A percentile compares a stretch with the other conserved stretches of the same genome.
phyloP scores from a whole-genome alignment of 2,797 vertebrate genomes.

The Neosilurus mollespiculum region DNA sequence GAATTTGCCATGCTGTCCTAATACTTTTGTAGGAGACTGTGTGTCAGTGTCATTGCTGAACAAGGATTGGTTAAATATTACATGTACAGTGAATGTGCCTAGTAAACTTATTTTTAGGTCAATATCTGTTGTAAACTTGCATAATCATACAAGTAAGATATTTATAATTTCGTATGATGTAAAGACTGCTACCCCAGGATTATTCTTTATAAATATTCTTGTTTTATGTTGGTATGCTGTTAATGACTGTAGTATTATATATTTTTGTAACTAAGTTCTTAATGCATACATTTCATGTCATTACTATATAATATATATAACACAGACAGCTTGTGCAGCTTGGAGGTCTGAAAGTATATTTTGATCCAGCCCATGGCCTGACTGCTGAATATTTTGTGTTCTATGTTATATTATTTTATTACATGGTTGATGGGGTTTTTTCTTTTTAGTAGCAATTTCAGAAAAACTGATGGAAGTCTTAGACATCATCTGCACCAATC shows the following conservation, averaged over 20 bases:
- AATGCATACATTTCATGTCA: neutral
- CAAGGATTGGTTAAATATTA: neutral
- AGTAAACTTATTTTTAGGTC: neutral
- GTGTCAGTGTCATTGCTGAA: neutral
- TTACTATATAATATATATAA: neutral
- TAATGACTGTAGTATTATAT: neutral
- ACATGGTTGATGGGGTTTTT: too few relatives aligned
- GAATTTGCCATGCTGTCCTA: neutral
- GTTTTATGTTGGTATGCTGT: neutral
- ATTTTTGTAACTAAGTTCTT: neutral
- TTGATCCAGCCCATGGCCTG: neutral
- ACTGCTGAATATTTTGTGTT: neutral
- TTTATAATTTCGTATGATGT: neutral
- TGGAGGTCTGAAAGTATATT: neutral
- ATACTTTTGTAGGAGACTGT: neutral
- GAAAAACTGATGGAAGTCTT: neutral
- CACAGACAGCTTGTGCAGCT: neutral
- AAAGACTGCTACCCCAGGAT: neutral
- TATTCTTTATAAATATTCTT: neutral
- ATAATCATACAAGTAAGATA: neutral
- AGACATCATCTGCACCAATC: neutral
- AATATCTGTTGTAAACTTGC: neutral
- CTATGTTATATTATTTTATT: neutral
- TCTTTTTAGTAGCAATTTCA: neutral
- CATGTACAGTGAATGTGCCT: neutral